Evolutionary conservation across 1,140 invertebrate species (phyloP), one percentile per base, ranked within the genome.

Genomic region (Hesperophylax magnus): DNA sequence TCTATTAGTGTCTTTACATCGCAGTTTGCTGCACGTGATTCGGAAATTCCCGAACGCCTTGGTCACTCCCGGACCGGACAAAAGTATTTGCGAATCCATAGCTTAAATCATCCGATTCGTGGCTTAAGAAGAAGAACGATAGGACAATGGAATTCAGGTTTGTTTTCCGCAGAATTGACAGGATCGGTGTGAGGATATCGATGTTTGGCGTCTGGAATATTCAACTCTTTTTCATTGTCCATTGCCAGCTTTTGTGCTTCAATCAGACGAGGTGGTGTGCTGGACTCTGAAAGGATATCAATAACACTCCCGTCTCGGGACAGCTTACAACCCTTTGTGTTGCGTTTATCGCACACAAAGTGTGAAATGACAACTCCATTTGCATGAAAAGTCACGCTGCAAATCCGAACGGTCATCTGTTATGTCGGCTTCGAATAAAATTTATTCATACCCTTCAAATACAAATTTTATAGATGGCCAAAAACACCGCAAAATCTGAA

Each of bases 1-100:
- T 82, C 81, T 82, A 82, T 82, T 82, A 80, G 81, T 27, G 77
- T 67, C 27, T 15, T n/a, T 65, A 14, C 63, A 34, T 31, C 24
- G 15, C 24, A 8, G 63, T 67, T 11, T 27, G 63, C 9, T 61
- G 24, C 31, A 17, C 27, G n/a, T 17, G 22, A 67, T 67, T n/a
- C 27, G 63, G 18, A 61, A 24, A 67, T 67, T 67, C 31, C 18
- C 39, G 39, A 47, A 14, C 1, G 39, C 39, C 11, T 0, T 47
- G 39, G 11, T 47, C 39, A 47, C 39, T 47, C 39, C 27, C 24
- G 63, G 17, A 67, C n/a, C 15, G 58, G 18, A 61, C 58, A 61
- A 61, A 61, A 61, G 58, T 61, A 3, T 31, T 18, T 15, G 63
- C 31, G 63, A 67, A 34, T 34, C 27, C 17, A 31, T n/a, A 31